Base-by-base conservation (phyloP, 2,888 invertebrate genomes). In the Artemia sinica region DNA sequence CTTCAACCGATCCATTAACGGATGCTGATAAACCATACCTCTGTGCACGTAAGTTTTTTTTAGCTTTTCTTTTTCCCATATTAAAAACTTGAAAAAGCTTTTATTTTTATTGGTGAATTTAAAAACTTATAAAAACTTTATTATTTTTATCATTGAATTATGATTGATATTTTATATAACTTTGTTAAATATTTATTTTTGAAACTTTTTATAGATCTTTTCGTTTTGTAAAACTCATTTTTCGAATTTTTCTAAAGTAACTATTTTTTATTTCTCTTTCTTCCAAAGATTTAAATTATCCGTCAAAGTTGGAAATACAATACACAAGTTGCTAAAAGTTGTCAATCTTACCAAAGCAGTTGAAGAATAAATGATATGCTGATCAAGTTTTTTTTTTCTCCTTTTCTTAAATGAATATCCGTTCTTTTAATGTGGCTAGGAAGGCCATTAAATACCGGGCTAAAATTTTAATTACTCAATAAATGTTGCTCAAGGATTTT, bases 21-120 rank as follows among this genome's bases (percentile, higher is more conserved):
- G 91, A 91, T 78, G 83, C 85, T 67, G 91, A 91, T 77, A 91
- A 91, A 78, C 91, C 91, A 52, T 91, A 86, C 81, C 86, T 87
- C 77, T 91, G 91, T 82, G 91, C 90, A 85, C 86, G 90, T 91
- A 86, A 88, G 88, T 88, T 82, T 77, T 77, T 77, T 78, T 75
- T 77, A 77, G 41, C 48, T 14, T 66, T 14, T 63, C 14, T 13
- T 41, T 66, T 28, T 9, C 18, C 50, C 18, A n/a, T 66, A 14
- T 13, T 28, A 13, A 67, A 48, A 67, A 66, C 51, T 67, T 67
- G 67, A 12, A 52, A 28, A 49, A 9, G 49, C 66, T 12, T 52
- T 13, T 52, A 12, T 13, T 52, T 52, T 52, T 52, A 12, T n/a
- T n/a, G n/a, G n/a, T n/a, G n/a, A n/a, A n/a, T n/a, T n/a, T n/a